A percentile compares a stretch with the other conserved stretches of the same genome.
These are phyloP conservation scores for Grus americana DNA, from an alignment of 2,113 vertebrate genomes.

Conservation along the genomic window DNA sequence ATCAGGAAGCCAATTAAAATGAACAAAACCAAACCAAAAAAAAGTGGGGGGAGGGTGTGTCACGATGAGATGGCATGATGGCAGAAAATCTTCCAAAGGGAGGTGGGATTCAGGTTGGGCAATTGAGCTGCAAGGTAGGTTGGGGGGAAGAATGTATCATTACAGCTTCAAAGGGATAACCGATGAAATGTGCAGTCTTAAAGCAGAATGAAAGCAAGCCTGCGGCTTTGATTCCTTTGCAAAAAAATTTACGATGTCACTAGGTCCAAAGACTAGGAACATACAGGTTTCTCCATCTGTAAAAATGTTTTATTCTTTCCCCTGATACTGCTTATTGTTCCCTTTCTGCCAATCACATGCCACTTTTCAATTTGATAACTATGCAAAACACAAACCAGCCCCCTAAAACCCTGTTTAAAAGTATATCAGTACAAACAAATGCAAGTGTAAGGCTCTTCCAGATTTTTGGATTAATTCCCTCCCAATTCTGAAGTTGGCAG, in stretches of 20 bases:
- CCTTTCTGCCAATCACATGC: background rate
- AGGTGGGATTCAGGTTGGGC: background rate
- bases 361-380: background rate
- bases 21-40: background rate
- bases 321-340: background rate
- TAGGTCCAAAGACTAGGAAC: background rate
- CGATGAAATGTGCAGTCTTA: background rate
- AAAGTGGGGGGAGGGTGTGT: rapidly evolving
- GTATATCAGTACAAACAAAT: background rate
- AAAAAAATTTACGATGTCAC: background rate
- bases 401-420: background rate
- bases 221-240: background rate
- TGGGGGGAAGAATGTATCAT: background rate
- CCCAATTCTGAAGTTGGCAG: background rate
- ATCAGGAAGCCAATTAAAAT: background rate
- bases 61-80: background rate
- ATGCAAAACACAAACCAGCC: background rate
- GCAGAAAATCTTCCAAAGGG: background rate
- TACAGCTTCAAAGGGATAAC: background rate
- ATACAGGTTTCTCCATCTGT: background rate
- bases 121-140: background rate
- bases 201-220: background rate
- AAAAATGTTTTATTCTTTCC: background rate
- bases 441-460: background rate
- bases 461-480: background rate